Conservation (phyloP, 2,797 vertebrate genomes). For the Vipera ursinii region DNA sequence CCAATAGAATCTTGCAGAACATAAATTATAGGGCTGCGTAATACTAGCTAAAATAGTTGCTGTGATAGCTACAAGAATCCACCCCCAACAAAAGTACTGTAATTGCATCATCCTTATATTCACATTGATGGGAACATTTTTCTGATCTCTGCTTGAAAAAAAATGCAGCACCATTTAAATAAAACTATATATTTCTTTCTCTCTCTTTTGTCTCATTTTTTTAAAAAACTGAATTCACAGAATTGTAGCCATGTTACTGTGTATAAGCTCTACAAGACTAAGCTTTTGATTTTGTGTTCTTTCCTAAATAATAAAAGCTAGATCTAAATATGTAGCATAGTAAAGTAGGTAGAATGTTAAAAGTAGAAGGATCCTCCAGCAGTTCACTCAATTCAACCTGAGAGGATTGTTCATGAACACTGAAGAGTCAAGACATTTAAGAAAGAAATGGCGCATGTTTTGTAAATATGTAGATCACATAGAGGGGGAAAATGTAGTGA, state of each 20-base stretch:
- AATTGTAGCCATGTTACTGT: neutral
- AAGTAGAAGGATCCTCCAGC: neutral
- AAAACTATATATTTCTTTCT: neutral
- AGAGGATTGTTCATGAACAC: neutral
- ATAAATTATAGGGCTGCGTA: neutral
- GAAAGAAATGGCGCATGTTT: neutral
- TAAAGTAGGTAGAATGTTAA: too few relatives aligned
- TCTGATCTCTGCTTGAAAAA: constrained; percentile 4
- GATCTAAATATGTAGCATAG: neutral
- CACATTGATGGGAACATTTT: neutral
- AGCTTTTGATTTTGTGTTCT: neutral
- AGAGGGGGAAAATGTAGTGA: neutral
- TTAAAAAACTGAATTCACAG: neutral
- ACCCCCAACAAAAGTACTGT: neutral
- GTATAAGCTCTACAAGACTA: neutral
- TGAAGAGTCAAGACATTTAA: neutral
- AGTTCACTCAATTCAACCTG: neutral
- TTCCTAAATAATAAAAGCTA: neutral
- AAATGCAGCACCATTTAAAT: neutral
- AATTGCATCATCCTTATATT: constrained; percentile 4
- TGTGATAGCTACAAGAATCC: constrained; percentile 4
- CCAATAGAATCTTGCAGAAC: neutral
- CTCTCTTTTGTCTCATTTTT: neutral
- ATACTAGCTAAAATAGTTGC: neutral
- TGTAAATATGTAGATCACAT: neutral